Evolutionary conservation across 2,888 invertebrate genomes (phyloP), one percentile per base, ranked within the genome.

Genomic region (Campoplex nolae): DNA sequence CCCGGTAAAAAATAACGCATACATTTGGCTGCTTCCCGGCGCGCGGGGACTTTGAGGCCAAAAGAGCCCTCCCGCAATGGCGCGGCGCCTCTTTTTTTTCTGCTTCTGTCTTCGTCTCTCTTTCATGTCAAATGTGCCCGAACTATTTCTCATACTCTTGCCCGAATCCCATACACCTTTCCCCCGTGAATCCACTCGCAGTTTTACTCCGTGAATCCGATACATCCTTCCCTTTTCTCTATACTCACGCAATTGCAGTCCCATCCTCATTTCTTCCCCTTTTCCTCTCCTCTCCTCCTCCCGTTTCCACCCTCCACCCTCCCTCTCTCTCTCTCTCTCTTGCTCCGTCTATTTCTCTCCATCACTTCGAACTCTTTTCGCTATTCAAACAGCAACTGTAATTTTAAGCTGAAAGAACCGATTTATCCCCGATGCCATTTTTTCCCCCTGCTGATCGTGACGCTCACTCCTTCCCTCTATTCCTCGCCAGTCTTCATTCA

Each of bases 361-460:
- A 90, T 87, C 90, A 85, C 89, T 89, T 89, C 88, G 89, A 90
- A 90, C 89, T 88, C 90, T 89, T 89, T 91, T 90, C 88, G 86
- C 87, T 89, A 88, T 89, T 90, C 91, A 89, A 90, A 90, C 90
- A 90, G 90, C 92, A 90, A 92, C 91, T 91, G 92, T 92, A 92
- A 92, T 92, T 92, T 92, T 92, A 91, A 92, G 92, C 92, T 92
- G 91, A 92, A 92, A 92, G 91, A 91, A 92, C 91, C 92, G 91
- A 92, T 92, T 92, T 92, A 88, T 86, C 35, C 84, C 73, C 70
- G 85, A 78, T 85, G 80, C 81, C 80, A 85, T 83, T 88, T 80
- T 86, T 89, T 87, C 71, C 80, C 67, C 70, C 73, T 85, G 86
- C 73, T 85, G 86, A 48, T 28, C 48, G 16, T 76, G 86, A 81